phyloP scores from a whole-genome alignment of 2,797 vertebrate species.

The Naso thynnoides region DNA sequence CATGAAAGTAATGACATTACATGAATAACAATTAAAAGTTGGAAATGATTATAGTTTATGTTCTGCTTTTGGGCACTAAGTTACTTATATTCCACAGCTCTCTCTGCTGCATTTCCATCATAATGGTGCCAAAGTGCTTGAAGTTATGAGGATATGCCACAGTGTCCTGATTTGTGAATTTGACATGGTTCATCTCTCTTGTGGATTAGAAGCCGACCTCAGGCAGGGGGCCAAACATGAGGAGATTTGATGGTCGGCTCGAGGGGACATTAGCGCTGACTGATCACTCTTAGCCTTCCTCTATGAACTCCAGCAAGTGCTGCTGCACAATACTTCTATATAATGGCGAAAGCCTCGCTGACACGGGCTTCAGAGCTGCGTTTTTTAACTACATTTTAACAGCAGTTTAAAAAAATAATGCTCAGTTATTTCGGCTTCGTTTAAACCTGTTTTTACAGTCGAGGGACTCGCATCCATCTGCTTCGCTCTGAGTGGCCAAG shows the following conservation, averaged over 20 bases:
- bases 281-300: conserved; percentile 62
- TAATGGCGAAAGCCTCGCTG: conserved; percentile 33
- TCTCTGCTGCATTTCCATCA: conserved; percentile 45
- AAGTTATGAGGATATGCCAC: conserved; percentile 47
- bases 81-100: conserved; percentile 21
- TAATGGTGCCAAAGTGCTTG: conserved; percentile 25
- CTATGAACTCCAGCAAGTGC: conserved; percentile 49
- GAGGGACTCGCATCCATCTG: conserved; percentile 61
- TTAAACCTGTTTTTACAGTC: conserved; percentile 60
- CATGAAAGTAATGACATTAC: conserved; percentile 8
- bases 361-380: conserved; percentile 36
- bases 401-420: conserved; percentile 24
- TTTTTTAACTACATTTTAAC: conserved; percentile 42
- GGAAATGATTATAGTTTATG: neutral
- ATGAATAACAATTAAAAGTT: conserved; percentile 10
- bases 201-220: conserved; percentile 77
- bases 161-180: conserved; percentile 69
- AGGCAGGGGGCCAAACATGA: conserved; percentile 75
- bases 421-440: conserved; percentile 62
- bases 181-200: conserved; percentile 73
- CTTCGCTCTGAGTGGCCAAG: conserved; percentile 63
- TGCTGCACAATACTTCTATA: conserved; percentile 41
- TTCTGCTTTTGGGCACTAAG: neutral
- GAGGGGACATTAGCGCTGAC: conserved; percentile 71
- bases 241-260: conserved; percentile 73